Evolutionary conservation across 1,140 invertebrate species (phyloP).

Genomic region (Brachionus rubens): DNA sequence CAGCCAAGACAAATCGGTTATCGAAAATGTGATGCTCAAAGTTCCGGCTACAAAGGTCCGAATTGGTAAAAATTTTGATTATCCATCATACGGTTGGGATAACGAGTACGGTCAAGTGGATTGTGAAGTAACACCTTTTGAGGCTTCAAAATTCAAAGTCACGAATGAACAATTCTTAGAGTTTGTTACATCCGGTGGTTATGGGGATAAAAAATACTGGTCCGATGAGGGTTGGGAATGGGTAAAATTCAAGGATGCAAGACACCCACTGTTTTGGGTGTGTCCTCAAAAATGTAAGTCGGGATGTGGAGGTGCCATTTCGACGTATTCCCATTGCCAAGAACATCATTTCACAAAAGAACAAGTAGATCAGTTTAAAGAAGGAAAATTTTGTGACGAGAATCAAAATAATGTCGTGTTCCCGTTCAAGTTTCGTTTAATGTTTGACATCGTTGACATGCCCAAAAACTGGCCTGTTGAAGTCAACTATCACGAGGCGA

Average conservation of each 20-base stretch:
- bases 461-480: conserved; percentile 58
- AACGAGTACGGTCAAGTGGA: conserved; percentile 56
- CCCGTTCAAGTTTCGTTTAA: conserved; percentile 51
- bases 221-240: conserved; percentile 57
- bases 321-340: conserved; percentile 49
- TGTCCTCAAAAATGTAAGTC: conserved; percentile 55
- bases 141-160: conserved; percentile 55
- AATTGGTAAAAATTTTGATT: conserved; percentile 56
- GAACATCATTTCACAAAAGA: conserved; percentile 7
- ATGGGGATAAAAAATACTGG: conserved; percentile 53
- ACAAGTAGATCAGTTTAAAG: neutral
- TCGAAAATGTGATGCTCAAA: conserved; percentile 50
- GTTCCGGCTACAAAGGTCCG: conserved; percentile 51
- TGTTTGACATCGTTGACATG: conserved; percentile 58
- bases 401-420: neutral
- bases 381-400: conserved; percentile 4
- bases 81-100: conserved; percentile 60
- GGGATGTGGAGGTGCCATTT: conserved; percentile 55
- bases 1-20: conserved; percentile 47
- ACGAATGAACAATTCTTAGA: conserved; percentile 57
- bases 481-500: conserved; percentile 59
- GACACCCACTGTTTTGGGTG: conserved; percentile 58
- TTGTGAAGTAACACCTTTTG: conserved; percentile 54
- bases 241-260: conserved; percentile 52
- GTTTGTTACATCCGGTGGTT: conserved; percentile 57